Base-by-base conservation (phyloP, 2,113 vertebrate genomes). In the Daubentonia madagascariensis region DNA sequence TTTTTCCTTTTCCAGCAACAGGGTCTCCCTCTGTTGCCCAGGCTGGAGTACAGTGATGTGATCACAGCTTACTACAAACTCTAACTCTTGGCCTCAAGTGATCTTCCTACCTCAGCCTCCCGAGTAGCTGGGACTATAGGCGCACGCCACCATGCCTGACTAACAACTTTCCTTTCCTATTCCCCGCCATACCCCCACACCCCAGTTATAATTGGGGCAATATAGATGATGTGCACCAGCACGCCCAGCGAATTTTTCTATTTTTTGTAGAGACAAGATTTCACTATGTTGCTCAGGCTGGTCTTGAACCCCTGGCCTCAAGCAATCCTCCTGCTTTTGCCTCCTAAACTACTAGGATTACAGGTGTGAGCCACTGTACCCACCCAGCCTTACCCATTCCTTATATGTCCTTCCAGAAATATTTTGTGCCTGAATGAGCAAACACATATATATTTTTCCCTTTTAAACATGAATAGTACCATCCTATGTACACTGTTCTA, bases 401-500 rank as follows among this genome's bases (percentile, higher is more conserved):
- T 63, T 88, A 37, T 52, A 67, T 59, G 54, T 63, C 54, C 52
- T 65, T 90, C 59, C 52, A 89, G 61, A 97, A 96, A 92, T 85
- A 61, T 89, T 76, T 85, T 96, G 50, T 94, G 30, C 50, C 59
- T 83, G 37, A 90, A 70, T 80, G 81, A 88, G 63, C 79, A 94
- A 75, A 83, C 17, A 68, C 22, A 70, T 85, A 70, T 48, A 85
- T 59, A 11, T 76, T 84, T 76, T 89, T 50, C 20, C 30, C 50
- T 75, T 81, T 89, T 92, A 89, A 89, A 96, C 59, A 67, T 83
- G 50, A 94, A 70, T 78, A 70, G n/a, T 72, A 68, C 54, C 32
- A 91, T 72, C 61, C 18, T 87, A 43, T 87, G 43, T 87, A 72
- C 9, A 54, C 10, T 70, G 40, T 73, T 91, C 20, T 87, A 94